phyloP scores from a whole-genome alignment of 1,140 invertebrate genomes.

The Zophobas morio region DNA sequence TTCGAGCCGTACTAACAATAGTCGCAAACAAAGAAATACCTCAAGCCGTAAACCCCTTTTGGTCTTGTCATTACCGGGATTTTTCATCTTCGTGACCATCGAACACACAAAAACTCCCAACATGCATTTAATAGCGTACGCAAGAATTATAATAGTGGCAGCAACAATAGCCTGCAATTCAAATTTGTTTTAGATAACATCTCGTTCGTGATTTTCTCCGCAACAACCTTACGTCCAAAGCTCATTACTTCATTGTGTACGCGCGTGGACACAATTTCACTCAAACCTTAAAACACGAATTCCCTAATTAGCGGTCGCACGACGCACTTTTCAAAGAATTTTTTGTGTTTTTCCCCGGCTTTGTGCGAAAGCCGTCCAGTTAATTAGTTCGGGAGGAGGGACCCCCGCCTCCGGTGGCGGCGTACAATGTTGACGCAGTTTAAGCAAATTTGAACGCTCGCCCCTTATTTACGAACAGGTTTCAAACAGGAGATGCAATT shows the following conservation, averaged over 20 bases:
- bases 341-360: too few relatives aligned
- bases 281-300: too few relatives aligned
- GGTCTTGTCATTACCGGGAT: too few relatives aligned
- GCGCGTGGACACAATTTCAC: background rate
- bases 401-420: background rate
- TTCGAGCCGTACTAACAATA: too few relatives aligned
- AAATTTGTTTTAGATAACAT: constrained; percentile 50
- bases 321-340: too few relatives aligned
- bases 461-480: constrained; percentile 40
- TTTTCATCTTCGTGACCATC: too few relatives aligned
- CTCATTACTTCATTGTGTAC: constrained; percentile 5
- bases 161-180: constrained; percentile 48
- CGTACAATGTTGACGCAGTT: constrained; percentile 28
- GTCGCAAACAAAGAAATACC: too few relatives aligned
- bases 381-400: too few relatives aligned
- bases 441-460: constrained; percentile 24
- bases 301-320: too few relatives aligned
- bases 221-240: constrained; percentile 7
- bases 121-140: constrained; percentile 35
- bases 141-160: constrained; percentile 48
- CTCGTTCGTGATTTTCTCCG: constrained; percentile 42
- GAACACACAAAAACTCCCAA: background rate
- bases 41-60: background rate
- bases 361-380: too few relatives aligned
- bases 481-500: constrained; percentile 16